Evolutionary conservation across 1,140 invertebrate species (phyloP), one percentile per base, ranked within the genome.

Genomic region (Pissodes strobi): DNA sequence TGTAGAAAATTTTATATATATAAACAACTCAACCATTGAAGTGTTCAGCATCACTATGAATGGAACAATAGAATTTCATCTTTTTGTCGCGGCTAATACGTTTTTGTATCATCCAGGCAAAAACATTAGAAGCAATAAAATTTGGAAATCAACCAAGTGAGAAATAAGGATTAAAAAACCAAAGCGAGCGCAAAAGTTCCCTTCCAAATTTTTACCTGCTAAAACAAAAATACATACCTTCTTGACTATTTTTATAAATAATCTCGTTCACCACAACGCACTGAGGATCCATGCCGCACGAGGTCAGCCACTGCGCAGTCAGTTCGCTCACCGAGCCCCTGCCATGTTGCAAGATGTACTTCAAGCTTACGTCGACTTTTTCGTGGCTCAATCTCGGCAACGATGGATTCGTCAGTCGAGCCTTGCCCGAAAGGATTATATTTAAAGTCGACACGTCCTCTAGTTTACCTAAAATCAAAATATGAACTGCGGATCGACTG

Each of bases 371-470:
- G 69, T 87, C 84, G 1, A 85, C 81, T 37, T 83, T 78, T 56
- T 84, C 81, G 64, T 85, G 83, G 15, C 82, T 76, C 18, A 91
- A 68, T 70, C 84, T 80, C 27, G 88, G 82, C 67, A 82, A 66
- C 3, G 74, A 52, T 61, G 39, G 41, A 2, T 68, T 76, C 25
- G 68, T 69, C 48, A 79, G 74, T 60, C 74, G 71, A 10, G 79
- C 76, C 70, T 81, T 82, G 72, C 82, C 9, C 76, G 85, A 82
- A 25, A 90, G 75, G 51, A 88, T 81, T 34, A 88, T 87, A 69
- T 88, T 88, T 3, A 97, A 78, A 48, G 92, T 82, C 3, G 92
- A 85, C 30, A 95, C 85, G 78, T 96, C 93, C 76, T 97, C 94
- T 58, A 97, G 81, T 81, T 95, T 94, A 56, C 89, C 90, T 22